Evolutionary conservation across 2,888 invertebrate genomes (phyloP), one percentile per base, ranked within the genome.

Genomic region (Thalpophila matura): DNA sequence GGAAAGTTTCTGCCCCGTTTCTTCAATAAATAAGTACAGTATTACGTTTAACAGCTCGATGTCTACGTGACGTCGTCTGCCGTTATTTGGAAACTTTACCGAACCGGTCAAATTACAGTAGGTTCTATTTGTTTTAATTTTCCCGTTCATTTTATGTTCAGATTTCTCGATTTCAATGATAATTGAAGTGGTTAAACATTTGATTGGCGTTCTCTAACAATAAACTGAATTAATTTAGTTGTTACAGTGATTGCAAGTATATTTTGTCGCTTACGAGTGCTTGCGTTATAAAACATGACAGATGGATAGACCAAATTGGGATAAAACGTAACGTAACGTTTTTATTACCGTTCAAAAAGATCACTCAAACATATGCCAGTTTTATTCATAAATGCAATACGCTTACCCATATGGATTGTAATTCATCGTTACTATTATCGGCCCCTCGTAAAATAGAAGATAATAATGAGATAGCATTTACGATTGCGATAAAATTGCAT

Each of bases 321-420:
- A 71, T 62, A 70, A 77, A 68, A 78, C 33, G 54, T 67, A 60
- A 71, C 70, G 61, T 26, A 68, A 60, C 54, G 57, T 82, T 83
- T 71, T 74, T 79, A 81, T 82, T 79, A 64, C 58, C 58, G 53
- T 74, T 72, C 45, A 55, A 86, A 83, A 86, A 79, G 64, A 68
- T 72, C 81, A 78, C 85, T 87, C 77, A 56, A 82, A 82, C 90
- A 90, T 85, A 91, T 91, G 90, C 79, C 82, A 74, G 76, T 74
- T 85, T 81, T 77, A 83, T 84, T 82, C 81, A 74, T 82, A 72
- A 65, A 75, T 56, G 45, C 60, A 68, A 65, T 75, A 61, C 66
- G 58, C 40, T 46, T 54, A 69, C 84, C 79, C 91, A 90, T 90
- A 89, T 90, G 90, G 84, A 82, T 70, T 67, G 79, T 83, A 84